Conservation (phyloP, 2,113 vertebrate genomes). For the Dasypus novemcinctus region DNA sequence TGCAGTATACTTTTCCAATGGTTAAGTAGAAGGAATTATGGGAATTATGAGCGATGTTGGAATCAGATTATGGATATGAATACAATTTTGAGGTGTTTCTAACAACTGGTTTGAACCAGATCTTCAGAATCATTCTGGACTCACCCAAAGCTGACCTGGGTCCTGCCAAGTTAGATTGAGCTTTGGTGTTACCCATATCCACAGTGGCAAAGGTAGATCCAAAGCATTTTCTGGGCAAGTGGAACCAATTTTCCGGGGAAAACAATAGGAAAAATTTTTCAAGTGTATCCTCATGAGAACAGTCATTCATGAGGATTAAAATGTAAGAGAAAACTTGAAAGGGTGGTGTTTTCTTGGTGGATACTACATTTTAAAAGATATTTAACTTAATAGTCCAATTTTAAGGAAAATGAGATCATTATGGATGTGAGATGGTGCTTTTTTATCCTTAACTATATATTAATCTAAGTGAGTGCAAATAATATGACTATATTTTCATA, state of each 20-base stretch:
- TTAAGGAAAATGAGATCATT: conserved; percentile 69
- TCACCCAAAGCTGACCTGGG: background rate
- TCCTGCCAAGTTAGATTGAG: background rate
- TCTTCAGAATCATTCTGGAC: background rate
- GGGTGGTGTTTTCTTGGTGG: conserved; percentile 58
- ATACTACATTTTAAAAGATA: conserved; percentile 63
- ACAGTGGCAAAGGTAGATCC: background rate
- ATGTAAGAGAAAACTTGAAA: conserved; percentile 57
- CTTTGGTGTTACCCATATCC: background rate
- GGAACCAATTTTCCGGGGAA: background rate
- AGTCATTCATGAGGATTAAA: conserved; percentile 59
- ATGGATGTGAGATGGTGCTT: conserved; percentile 39
- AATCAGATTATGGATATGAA: background rate
- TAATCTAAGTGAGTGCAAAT: conserved; percentile 62
- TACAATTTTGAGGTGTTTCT: background rate
- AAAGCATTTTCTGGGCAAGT: background rate
- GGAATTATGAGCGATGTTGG: background rate
- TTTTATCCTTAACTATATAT: conserved; percentile 62
- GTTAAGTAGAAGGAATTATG: background rate
- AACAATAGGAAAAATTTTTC: background rate
- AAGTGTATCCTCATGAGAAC: background rate
- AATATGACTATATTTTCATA: conserved; percentile 51
- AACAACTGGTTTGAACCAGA: background rate
- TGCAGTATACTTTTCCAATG: background rate
- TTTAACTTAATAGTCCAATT: conserved; percentile 67